Evolutionary conservation across 2,113 vertebrate species (phyloP).

Genomic region (Chaetops frenatus): DNA sequence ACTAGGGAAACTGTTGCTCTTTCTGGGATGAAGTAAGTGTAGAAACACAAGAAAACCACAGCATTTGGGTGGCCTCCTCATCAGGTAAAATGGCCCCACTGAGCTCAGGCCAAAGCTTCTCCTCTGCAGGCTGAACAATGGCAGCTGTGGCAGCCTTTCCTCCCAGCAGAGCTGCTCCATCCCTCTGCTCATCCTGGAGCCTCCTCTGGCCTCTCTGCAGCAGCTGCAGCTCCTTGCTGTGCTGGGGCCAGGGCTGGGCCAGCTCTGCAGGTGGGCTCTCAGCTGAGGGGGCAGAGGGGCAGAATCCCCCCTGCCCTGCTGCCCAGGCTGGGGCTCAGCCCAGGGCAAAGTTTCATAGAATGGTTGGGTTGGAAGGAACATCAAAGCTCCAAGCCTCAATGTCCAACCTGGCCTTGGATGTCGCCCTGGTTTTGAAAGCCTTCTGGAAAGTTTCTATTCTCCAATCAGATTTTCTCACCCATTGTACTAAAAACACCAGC

Average conservation of each 20-base stretch:
- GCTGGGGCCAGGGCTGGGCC: not conserved
- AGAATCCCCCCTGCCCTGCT: not conserved
- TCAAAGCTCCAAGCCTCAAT: not conserved
- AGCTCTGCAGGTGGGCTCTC: not conserved
- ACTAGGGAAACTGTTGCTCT: not conserved
- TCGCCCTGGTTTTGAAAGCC: too few species aligned
- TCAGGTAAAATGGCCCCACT: rapidly evolving
- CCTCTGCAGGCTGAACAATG: not conserved
- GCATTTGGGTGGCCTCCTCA: not conserved
- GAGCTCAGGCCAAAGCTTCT: not conserved
- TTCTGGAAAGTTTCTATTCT: too few species aligned
- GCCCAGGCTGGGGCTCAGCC: rapidly evolving
- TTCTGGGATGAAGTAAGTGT: not conserved
- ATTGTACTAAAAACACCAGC: too few species aligned
- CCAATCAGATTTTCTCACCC: too few species aligned
- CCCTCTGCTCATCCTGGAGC: not conserved
- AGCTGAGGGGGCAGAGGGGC: not conserved
- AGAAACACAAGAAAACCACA: not conserved
- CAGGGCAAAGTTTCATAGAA: not conserved
- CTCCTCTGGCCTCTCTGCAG: not conserved
- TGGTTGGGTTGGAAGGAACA: not conserved
- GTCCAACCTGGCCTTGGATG: not conserved
- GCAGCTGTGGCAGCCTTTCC: not conserved
- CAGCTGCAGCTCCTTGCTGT: not conserved
- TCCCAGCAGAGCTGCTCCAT: not conserved